Evolutionary conservation across 2,888 invertebrate species (phyloP), one percentile per base, ranked within the genome.

Genomic region (Phlogophora meticulosa): DNA sequence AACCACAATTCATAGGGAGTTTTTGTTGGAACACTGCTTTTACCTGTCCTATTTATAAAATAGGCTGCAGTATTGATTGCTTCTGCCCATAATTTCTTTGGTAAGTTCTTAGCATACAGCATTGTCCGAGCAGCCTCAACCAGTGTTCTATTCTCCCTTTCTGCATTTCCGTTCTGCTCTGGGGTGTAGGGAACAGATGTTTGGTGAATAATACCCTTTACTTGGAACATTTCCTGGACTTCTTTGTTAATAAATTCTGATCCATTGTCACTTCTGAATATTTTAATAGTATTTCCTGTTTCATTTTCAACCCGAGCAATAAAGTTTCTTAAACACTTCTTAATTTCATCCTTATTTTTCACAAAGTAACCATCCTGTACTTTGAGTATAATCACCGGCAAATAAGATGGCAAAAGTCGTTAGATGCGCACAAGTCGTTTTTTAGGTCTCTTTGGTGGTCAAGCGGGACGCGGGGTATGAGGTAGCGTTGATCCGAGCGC

Each of bases 1-100:
- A 13, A 55, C 69, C 69, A 76, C 17, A 67, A 9, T 22, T 76
- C 63, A 57, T 55, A 65, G 4, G 65, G 76, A 24, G 56, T 43
- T 43, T 76, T 76, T 10, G 9, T 15, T 11, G 22, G 0, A 40
- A 34, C 45, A 5, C n/a, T 46, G 7, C 68, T 49, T 40, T 34
- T 40, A 2, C 65, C 71, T 1, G 72, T 66, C 20, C 62, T 60
- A 40, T 72, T 72, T 4, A 72, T 5, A 0, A 60, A 40, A 58
- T 42, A 70, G 7, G 36, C 59, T 17, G 63, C 52, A 11, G 69
- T 58, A 32, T 63, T 58, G 0, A 62, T 11, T n/a, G 58, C 45
- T 28, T 63, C 63, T 11, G 69, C 63, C 69, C 69, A 69, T 7
- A 58, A n/a, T 7, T 20, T 43, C 4, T 17, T 57, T 3, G 46